Evolutionary conservation across 2,797 vertebrate species (phyloP).

Genomic region (Clarias fuscus): DNA sequence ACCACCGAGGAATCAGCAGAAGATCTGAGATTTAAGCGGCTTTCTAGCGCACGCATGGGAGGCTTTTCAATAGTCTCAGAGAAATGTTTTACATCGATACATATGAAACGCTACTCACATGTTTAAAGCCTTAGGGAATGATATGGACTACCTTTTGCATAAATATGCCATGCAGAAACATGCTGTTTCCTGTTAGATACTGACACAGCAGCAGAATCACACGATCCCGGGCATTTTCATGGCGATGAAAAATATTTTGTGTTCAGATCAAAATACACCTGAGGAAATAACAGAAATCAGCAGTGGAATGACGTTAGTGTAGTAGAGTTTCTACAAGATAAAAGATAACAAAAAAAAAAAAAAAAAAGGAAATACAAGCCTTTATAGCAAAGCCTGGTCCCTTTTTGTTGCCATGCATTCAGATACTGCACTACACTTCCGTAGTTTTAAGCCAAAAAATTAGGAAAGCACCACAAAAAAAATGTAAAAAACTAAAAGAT

Average conservation of each 20-base stretch:
- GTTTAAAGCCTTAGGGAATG: conserved; percentile 1
- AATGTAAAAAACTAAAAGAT: neutral
- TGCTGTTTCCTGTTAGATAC: conserved; percentile 16
- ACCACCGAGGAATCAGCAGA: neutral
- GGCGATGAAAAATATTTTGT: neutral
- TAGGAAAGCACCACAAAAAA: neutral
- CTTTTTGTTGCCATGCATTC: neutral
- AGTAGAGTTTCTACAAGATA: neutral
- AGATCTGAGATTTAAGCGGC: neutral
- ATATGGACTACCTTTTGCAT: neutral
- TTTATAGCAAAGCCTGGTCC: neutral
- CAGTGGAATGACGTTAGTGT: neutral
- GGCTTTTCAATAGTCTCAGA: neutral
- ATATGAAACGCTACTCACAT: no score
- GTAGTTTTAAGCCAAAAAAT: neutral
- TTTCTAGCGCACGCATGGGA: neutral
- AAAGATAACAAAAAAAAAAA: no score
- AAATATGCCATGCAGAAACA: conserved; percentile 10
- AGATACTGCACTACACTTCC: neutral
- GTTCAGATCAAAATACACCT: neutral
- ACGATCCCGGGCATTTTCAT: neutral
- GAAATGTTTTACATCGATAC: neutral
- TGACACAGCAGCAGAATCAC: neutral
- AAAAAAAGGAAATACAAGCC: neutral
- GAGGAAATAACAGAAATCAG: neutral